Conservation (phyloP, 2,797 vertebrate genomes). For the Catharus ustulatus region DNA sequence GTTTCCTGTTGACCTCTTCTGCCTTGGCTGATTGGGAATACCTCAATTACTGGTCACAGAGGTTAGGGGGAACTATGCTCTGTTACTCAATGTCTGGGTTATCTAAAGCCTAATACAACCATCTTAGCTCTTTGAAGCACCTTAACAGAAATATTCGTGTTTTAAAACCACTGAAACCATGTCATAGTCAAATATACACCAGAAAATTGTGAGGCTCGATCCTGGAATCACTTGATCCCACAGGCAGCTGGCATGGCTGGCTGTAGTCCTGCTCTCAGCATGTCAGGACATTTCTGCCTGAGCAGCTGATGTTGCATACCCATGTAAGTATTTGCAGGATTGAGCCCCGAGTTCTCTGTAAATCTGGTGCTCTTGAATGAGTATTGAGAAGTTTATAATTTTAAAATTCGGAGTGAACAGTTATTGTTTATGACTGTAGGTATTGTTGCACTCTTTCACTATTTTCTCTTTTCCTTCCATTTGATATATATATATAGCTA, state of each 20-base stretch:
- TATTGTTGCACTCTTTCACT: conserved; percentile 43
- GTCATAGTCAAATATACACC: neutral
- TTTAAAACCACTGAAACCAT: conserved; percentile 37
- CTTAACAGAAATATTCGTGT: neutral
- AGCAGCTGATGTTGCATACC: neutral
- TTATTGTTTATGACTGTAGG: conserved; percentile 47
- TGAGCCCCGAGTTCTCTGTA: neutral
- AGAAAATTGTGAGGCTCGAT: conserved; percentile 13
- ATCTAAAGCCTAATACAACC: neutral
- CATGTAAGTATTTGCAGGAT: conserved; percentile 39
- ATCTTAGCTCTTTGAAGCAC: conserved; percentile 7
- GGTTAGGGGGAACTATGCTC: neutral
- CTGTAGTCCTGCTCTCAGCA: neutral
- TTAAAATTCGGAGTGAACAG: conserved; percentile 43
- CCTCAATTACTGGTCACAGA: neutral
- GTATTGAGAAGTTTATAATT: neutral
- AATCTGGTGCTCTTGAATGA: conserved; percentile 7
- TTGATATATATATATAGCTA: neutral
- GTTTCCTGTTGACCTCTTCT: conserved; percentile 2
- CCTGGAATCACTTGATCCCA: neutral
- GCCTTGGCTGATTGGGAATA: neutral
- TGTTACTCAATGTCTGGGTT: conserved; percentile 28
- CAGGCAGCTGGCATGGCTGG: neutral
- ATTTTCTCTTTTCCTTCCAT: conserved; percentile 65
- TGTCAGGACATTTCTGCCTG: neutral